Conservation (phyloP, 2,797 vertebrate genomes). For the Peromyscus aztecus region DNA sequence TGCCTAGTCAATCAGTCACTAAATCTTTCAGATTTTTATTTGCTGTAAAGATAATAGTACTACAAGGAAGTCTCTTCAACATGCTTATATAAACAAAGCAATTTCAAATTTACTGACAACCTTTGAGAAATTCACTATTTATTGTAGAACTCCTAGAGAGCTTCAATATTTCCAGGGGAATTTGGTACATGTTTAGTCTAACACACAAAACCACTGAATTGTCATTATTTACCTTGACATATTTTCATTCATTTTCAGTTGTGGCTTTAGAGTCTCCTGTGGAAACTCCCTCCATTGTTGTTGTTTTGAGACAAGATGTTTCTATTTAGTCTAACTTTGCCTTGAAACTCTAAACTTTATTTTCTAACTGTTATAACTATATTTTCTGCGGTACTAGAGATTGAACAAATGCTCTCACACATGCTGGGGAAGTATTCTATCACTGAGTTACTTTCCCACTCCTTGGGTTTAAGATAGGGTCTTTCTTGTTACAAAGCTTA, state of each 20-base stretch:
- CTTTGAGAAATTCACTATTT: constrained; percentile 19
- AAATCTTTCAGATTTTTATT: constrained; percentile 4
- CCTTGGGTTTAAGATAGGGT: not conserved
- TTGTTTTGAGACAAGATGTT: not conserved
- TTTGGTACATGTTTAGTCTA: not conserved
- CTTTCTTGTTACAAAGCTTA: not conserved
- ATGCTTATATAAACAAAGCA: constrained; percentile 27
- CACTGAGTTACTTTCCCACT: not conserved
- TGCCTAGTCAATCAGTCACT: not conserved
- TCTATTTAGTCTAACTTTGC: not conserved
- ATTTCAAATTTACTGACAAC: constrained; percentile 1
- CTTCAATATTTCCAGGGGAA: not conserved
- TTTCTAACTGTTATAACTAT: not conserved
- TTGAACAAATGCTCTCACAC: not conserved
- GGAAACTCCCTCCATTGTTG: not conserved
- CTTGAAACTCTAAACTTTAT: constrained; percentile 4
- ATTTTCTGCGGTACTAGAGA: not conserved
- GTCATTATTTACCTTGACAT: not conserved
- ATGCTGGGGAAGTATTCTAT: too few relatives aligned
- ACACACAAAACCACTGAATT: constrained; percentile 25
- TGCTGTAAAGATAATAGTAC: not conserved
- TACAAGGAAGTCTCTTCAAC: not conserved
- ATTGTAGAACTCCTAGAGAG: not conserved
- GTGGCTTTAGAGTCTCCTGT: not conserved
- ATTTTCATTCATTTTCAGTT: not conserved